Evolutionary conservation across 2,888 invertebrate species (phyloP), one percentile per base, ranked within the genome.

Genomic region (Mesorhabditis spiculigera): DNA sequence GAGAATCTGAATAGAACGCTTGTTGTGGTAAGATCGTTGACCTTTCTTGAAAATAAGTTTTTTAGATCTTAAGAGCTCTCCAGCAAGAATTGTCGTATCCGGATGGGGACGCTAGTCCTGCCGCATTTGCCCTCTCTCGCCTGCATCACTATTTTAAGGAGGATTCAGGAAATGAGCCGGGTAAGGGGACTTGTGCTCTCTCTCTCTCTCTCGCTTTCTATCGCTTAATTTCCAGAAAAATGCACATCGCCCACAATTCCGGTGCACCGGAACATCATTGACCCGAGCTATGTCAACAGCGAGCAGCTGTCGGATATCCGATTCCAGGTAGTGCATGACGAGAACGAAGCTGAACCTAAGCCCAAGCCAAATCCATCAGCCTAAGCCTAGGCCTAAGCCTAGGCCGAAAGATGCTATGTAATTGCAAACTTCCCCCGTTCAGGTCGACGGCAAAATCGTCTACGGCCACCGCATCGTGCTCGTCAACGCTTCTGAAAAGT

Each of bases 401-500:
- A 28, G 3, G 28, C n/a, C n/a, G n/a, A n/a, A n/a, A n/a, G n/a
- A n/a, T n/a, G n/a, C n/a, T n/a, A n/a, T n/a, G n/a, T n/a, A n/a
- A n/a, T n/a, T n/a, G n/a, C n/a, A n/a, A n/a, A n/a, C n/a, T n/a
- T n/a, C n/a, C n/a, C n/a, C n/a, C n/a, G n/a, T n/a, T n/a, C n/a
- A 75, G 71, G 72, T 78, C 68, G 94, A 94, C 86, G 93, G 93
- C 0, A 90, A 93, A 75, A 89, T 93, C 43, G 94, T 95, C 87
- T 94, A 93, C 87, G 94, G 93, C 0, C 95, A 95, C 87, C 93
- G 94, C 88, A 94, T 95, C 76, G 93, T 95, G 58, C 88, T 95
- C 71, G 93, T 94, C 65, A 94, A 94, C 68, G 80, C 78, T 16
- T 81, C 81, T 10, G 71, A 73, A 5, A 68, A 73, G 58, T 78